Evolutionary conservation across 2,888 invertebrate species (phyloP).

Genomic region (Masnerella sp.): DNA sequence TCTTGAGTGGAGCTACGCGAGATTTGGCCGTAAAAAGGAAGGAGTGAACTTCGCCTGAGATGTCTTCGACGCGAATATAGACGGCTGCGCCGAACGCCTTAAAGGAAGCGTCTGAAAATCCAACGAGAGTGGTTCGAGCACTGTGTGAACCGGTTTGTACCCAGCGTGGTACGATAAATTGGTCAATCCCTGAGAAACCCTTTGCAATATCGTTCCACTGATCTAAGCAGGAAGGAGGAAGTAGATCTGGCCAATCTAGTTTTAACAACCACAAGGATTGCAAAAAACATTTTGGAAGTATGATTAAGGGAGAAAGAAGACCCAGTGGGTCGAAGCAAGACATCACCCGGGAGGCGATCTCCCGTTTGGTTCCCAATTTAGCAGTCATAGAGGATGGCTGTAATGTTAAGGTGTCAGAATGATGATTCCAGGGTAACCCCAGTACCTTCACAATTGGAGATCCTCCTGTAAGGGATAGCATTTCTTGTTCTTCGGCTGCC

Average conservation of each 20-base stretch:
- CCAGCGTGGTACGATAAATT: background rate
- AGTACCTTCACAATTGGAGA: background rate
- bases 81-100: too few relatives aligned
- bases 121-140: background rate
- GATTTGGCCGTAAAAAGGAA: conserved; percentile 27
- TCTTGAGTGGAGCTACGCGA: too few relatives aligned
- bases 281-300: background rate
- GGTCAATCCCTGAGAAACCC: background rate
- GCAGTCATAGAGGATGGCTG: background rate
- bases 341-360: background rate
- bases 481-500: background rate
- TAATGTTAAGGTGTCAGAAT: background rate
- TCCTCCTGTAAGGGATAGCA: background rate
- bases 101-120: conserved; percentile 7
- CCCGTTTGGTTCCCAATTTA: background rate
- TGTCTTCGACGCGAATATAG: background rate
- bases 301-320: background rate
- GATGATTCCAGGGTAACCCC: background rate
- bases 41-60: background rate
- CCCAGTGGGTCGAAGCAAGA: conserved; percentile 5
- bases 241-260: background rate
- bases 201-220: background rate
- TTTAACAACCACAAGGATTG: conserved; percentile 6
- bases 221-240: background rate
- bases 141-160: background rate